A percentile compares a stretch with the other conserved stretches of the same genome.
These are phyloP conservation scores for Agrochola lychnidis DNA, from an alignment of 2,888 invertebrate genomes.

Conservation along the genomic window DNA sequence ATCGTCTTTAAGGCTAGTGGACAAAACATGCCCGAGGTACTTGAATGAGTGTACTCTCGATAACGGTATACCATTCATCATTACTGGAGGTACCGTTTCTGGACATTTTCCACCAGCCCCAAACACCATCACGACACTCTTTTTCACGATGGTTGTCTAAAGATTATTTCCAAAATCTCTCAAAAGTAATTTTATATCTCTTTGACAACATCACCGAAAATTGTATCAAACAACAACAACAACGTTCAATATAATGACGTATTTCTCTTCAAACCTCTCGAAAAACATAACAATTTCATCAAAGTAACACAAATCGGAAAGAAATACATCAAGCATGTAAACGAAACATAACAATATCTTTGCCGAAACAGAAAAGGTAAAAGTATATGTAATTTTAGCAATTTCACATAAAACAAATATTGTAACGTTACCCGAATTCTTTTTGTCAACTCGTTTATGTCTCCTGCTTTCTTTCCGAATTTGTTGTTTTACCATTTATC, in stretches of 20 bases:
- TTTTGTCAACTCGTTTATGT: conserved; percentile 63
- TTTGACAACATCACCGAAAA: conserved; percentile 17
- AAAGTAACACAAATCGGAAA: conserved; percentile 38
- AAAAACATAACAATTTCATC: conserved; percentile 23
- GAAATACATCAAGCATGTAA: conserved; percentile 26
- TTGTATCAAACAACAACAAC: conserved; percentile 17
- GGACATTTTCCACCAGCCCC: no score
- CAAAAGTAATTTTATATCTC: conserved; percentile 10
- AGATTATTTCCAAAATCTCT: background rate
- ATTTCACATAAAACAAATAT: conserved; percentile 64
- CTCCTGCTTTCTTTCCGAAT: conserved; percentile 66
- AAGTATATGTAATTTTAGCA: conserved; percentile 55
- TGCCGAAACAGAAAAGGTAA: conserved; percentile 23
- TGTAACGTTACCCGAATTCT: conserved; percentile 68
- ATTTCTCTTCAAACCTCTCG: conserved; percentile 27
- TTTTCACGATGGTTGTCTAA: background rate
- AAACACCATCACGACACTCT: no score
- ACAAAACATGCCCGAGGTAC: no score
- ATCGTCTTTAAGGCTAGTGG: no score
- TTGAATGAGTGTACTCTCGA: no score
- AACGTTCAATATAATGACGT: conserved; percentile 35
- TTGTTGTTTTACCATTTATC: conserved; percentile 73
- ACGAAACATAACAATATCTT: conserved; percentile 48
- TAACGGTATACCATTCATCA: no score
- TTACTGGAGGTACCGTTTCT: no score